Conservation (phyloP, 2,113 vertebrate genomes). For the Amphiprion ocellaris region DNA sequence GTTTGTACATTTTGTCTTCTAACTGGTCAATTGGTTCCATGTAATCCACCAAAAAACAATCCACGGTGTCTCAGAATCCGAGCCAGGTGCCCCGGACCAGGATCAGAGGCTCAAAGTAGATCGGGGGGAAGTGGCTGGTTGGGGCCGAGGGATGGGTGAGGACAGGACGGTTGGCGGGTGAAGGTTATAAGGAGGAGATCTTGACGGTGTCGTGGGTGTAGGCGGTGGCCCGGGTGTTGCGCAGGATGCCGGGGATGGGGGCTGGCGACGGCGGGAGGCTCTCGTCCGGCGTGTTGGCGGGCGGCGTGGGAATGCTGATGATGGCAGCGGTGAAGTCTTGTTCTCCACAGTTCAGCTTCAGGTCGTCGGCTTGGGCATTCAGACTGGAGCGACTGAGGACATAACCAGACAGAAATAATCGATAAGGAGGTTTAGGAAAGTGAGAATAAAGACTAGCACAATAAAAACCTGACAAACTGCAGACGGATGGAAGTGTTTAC, state of each 20-base stretch:
- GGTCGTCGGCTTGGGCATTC: constrained; percentile 87
- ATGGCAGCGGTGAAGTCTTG: constrained; percentile 90
- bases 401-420: not conserved
- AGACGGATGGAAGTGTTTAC: too few species aligned
- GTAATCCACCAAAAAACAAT: constrained; percentile 14
- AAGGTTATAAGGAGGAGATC: constrained; percentile 92
- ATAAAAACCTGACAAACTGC: too few species aligned
- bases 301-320: constrained; percentile 93
- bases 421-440: too few species aligned
- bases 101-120: constrained; percentile 17
- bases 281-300: constrained; percentile 91
- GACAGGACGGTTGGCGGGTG: not conserved
- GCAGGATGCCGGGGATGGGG: constrained; percentile 82
- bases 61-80: not conserved
- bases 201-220: constrained; percentile 88
- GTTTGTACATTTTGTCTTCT: too few species aligned
- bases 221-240: constrained; percentile 87
- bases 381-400: constrained; percentile 89
- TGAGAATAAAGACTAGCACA: too few species aligned
- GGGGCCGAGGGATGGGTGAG: not conserved
- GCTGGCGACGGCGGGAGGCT: constrained; percentile 87
- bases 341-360: constrained; percentile 91
- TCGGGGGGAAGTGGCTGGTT: constrained; percentile 1
- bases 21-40: not conserved
- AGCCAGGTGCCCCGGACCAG: constrained; percentile 36